These are phyloP conservation scores for Furcula furcula DNA, from an alignment of 2,888 invertebrate species.

Conservation along the genomic window DNA sequence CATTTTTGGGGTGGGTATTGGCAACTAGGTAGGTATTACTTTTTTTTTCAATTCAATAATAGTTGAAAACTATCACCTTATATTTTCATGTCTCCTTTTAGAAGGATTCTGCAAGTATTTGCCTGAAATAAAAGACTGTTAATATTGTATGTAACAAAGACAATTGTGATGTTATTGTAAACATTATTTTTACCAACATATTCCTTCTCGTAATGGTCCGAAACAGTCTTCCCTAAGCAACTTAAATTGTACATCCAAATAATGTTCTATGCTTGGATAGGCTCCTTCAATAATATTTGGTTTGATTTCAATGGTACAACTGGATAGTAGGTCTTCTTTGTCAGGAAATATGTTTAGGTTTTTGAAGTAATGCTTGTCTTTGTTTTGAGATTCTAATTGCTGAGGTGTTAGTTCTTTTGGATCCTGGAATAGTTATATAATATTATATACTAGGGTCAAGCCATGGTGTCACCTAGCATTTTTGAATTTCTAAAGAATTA, in stretches of 20 bases:
- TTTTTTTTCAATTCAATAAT: no score
- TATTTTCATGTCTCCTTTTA: conserved; percentile 66
- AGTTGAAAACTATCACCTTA: conserved; percentile 54
- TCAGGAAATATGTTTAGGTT: conserved; percentile 68
- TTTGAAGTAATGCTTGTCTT: conserved; percentile 43
- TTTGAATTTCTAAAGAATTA: no score
- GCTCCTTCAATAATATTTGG: conserved; percentile 83
- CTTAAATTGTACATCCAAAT: conserved; percentile 90
- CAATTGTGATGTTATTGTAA: conserved; percentile 1
- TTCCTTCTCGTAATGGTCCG: conserved; percentile 86
- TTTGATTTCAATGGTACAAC: conserved; percentile 55
- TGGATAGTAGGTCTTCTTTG: conserved; percentile 76
- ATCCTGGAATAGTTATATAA: conserved; percentile 11
- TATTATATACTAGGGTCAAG: no score
- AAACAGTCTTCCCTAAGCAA: conserved; percentile 91
- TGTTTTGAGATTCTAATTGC: conserved; percentile 7
- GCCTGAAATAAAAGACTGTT: conserved; percentile 36
- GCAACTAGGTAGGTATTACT: no score
- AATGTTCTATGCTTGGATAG: conserved; percentile 85
- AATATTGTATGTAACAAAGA: background rate
- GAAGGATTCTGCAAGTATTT: conserved; percentile 74
- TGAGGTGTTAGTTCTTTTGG: background rate
- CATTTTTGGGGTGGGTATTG: no score
- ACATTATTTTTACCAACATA: conserved; percentile 61
- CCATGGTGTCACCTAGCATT: no score